Conservation (phyloP, 2,888 invertebrate genomes). For the Metellina segmentata region DNA sequence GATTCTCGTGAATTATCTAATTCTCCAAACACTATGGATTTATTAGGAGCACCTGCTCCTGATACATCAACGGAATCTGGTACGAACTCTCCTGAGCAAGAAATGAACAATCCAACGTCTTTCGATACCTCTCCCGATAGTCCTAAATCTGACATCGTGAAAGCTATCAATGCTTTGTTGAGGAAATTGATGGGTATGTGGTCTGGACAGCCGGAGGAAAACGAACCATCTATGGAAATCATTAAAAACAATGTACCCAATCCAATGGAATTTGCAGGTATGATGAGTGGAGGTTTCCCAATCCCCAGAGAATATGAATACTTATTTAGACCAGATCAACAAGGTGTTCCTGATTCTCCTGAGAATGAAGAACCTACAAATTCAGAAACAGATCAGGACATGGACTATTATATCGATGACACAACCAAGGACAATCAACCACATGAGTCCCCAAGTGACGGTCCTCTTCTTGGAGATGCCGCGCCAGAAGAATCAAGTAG, state of each 20-base stretch:
- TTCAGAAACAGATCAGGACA: neutral
- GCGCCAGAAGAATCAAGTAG: neutral
- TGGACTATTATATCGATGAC: neutral
- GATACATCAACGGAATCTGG: neutral
- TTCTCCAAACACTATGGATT: neutral
- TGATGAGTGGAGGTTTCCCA: no score
- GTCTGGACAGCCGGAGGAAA: neutral
- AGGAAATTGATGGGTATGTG: conserved; percentile 14
- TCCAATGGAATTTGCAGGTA: neutral
- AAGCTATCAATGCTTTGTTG: conserved; percentile 19
- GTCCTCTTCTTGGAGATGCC: neutral
- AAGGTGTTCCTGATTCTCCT: neutral
- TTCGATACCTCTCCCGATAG: neutral
- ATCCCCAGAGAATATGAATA: neutral
- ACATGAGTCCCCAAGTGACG: neutral
- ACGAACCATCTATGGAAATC: neutral
- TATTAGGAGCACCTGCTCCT: neutral
- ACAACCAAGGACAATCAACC: neutral
- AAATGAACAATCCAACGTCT: neutral
- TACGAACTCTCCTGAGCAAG: neutral
- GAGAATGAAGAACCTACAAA: neutral
- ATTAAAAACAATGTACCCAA: neutral
- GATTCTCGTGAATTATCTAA: neutral
- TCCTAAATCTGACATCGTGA: conserved; percentile 8
- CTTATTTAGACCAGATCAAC: neutral